Base-by-base conservation (phyloP, 1,140 invertebrate species). In the Musca domestica region DNA sequence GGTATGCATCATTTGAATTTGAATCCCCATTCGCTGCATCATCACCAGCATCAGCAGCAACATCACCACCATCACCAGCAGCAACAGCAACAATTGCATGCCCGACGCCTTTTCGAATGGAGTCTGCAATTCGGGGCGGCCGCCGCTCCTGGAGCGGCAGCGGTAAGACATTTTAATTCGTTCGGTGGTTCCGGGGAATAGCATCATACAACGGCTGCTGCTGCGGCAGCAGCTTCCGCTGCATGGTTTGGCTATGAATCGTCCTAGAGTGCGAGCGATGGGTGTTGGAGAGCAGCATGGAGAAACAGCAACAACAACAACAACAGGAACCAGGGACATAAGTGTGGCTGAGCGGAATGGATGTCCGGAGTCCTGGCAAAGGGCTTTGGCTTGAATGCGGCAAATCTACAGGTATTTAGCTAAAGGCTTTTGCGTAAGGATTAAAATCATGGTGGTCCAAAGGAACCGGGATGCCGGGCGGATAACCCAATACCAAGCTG, bases 41-140 rank as follows among this genome's bases (percentile, higher is more conserved):
- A 77, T 67, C 78, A 80, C 61, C 77, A 79, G n/a, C 77, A 78
- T 49, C 76, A 80, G 65, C 77, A 74, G 54, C 75, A 78, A 66
- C 78, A 76, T 23, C 75, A 80, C 27, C 77, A 78, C 19, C 77
- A 81, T 23, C 80, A 81, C 22, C 80, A 81, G 68, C 80, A 81
- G 72, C 80, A 82, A 65, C 80, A 82, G 64, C 80, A 82, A 67
- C 80, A 82, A 73, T 61, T 82, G 51, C 80, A 82, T 56, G 80
- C 80, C 10, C 73, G 80, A 12, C 77, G 80, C 19, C 72, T 82
- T 58, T 81, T 82, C 63, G 80, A 82, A 73, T 64, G 81, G 73
- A 82, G 80, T 61, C 66, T 82, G 68, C 80, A 82, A 52, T 82
- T 82, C 56, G 80, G 80, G 7, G 78, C 79, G 2, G 77, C 79